phyloP scores from a whole-genome alignment of 2,888 invertebrate genomes.

The Amblyjoppa proteus region DNA sequence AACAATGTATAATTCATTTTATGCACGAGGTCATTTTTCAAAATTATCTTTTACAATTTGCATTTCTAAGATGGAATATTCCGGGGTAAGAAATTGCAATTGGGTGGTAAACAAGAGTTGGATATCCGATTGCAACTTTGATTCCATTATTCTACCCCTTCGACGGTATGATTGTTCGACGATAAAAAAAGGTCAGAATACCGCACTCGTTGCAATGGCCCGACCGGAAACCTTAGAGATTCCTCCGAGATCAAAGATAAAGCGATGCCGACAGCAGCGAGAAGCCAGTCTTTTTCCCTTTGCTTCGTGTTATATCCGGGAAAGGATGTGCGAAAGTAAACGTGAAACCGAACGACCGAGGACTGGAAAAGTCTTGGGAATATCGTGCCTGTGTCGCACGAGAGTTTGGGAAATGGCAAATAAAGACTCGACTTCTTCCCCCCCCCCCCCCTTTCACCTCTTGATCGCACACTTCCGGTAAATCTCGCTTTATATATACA shows the following conservation, averaged over 20 bases:
- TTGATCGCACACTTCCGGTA: constrained; percentile 48
- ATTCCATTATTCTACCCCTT: not conserved
- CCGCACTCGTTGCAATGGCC: not conserved
- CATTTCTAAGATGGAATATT: too few relatives aligned
- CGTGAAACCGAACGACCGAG: not conserved
- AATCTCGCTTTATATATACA: constrained; percentile 22
- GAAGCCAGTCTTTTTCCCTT: not conserved
- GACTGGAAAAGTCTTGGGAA: constrained; percentile 33
- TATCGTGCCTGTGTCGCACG: constrained; percentile 27
- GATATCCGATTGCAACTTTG: not conserved
- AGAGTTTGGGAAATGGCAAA: constrained; percentile 40
- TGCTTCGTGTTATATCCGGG: constrained; percentile 3
- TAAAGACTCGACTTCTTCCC: constrained; percentile 49
- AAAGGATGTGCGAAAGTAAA: constrained; percentile 51
- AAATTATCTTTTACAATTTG: too few relatives aligned
- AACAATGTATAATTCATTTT: not conserved
- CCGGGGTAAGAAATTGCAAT: too few relatives aligned
- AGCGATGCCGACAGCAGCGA: constrained; percentile 18
- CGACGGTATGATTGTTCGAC: not conserved
- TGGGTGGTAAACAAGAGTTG: not conserved
- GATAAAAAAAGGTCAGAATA: not conserved
- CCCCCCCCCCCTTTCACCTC: not conserved
- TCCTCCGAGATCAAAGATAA: constrained; percentile 16
- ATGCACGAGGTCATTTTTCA: not conserved
- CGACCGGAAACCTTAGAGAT: constrained; percentile 28